Evolutionary conservation across 1,140 invertebrate species (phyloP), one percentile per base, ranked within the genome.

Genomic region (Pachyrhynchus sulphureomaculatus): DNA sequence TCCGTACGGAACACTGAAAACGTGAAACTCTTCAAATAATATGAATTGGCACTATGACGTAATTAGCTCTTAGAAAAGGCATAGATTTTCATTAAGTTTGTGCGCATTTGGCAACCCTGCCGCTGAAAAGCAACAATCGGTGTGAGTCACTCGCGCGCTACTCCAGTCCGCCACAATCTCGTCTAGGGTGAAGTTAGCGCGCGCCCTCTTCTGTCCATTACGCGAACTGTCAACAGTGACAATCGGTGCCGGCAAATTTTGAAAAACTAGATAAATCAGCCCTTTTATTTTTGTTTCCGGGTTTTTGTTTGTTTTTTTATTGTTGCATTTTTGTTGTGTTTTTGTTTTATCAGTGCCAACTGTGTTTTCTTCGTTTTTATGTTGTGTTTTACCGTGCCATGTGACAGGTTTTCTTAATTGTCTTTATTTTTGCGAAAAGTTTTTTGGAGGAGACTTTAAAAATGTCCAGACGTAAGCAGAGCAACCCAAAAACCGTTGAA

Each of bases 391-490:
- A 58, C 37, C 64, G 68, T 66, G 64, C 62, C 55, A 70, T 71
- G 70, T 72, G 70, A 72, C 68, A 69, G 32, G 33, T 36, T 44
- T 39, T 39, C 55, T 49, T 61, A n/a, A n/a, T 53, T 55, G 18
- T 45, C 56, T 26, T 55, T 32, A 13, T 64, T 36, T 47, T 9
- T 12, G 39, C 21, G 15, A 23, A 29, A 23, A 9, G n/a, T n/a
- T n/a, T 45, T 34, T 32, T 24, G 37, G 20, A 51, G 54, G 59
- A 57, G 49, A 36, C 44, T n/a, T 39, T 64, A 53, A 64, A 56
- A 75, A 83, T 83, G 82, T 83, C 82, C 68, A 81, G 82, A 72
- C 77, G 82, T 72, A 83, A 83, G 74, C 82, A 83, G 77, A 83
- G 82, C 77, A 83, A 83, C 70, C 82, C 82, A 33, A 83, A n/a